A percentile compares a stretch with the other conserved stretches of the same genome.
Conservation (phyloP, 2,888 invertebrate genomes). For the Lepetodrilus schrolli region DNA sequence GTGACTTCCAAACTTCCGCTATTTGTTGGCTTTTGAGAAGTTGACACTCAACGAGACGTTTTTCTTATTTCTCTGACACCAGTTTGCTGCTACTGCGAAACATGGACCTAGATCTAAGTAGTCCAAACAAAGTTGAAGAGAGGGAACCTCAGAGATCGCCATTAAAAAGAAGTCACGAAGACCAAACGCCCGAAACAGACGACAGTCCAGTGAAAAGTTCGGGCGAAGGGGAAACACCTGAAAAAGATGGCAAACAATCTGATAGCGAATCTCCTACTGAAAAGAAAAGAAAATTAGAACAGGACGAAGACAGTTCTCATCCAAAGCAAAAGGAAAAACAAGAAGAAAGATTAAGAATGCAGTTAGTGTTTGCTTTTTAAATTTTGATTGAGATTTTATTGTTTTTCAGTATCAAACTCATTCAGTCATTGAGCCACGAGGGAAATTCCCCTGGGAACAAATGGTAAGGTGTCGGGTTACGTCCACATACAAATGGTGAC, state of each 20-base stretch:
- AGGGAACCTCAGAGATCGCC: neutral
- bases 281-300: slow-evolving; percentile 59
- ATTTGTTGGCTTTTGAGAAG: no score
- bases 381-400: no score
- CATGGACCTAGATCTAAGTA: neutral
- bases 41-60: no score
- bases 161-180: neutral
- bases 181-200: neutral
- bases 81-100: no score
- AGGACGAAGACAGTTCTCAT: slow-evolving; percentile 51
- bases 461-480: no score
- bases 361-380: no score
- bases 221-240: slow-evolving; percentile 30
- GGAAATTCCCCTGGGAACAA: no score
- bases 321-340: slow-evolving; percentile 83
- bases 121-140: slow-evolving; percentile 9
- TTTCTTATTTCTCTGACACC: no score
- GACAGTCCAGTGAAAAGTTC: slow-evolving; percentile 1
- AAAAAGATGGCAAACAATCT: slow-evolving; percentile 17
- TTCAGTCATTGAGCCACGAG: no score
- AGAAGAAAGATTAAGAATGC: slow-evolving; percentile 96
- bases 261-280: slow-evolving; percentile 37
- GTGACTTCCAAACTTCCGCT: no score
- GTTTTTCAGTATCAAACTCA: no score
- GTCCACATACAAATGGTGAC: no score